These are phyloP conservation scores for Dicaeum eximium DNA, from an alignment of 2,113 vertebrate species.

Conservation along the genomic window DNA sequence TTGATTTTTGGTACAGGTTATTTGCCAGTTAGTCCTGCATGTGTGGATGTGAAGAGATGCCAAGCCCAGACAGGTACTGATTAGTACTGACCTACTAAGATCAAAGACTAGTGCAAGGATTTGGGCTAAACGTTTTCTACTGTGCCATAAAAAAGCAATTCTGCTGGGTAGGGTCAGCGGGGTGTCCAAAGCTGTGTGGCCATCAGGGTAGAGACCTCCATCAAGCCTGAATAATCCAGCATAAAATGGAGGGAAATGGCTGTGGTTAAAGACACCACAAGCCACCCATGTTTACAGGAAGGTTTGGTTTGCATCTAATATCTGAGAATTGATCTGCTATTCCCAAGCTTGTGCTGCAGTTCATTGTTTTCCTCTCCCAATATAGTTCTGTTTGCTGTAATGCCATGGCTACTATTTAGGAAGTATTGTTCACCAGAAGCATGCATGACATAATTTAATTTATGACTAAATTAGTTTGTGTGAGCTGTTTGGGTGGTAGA, in stretches of 20 bases:
- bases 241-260: background rate
- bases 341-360: background rate
- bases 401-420: background rate
- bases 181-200: background rate
- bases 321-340: background rate
- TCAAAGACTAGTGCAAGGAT: background rate
- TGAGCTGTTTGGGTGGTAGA: slow-evolving; percentile 16
- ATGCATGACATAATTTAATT: background rate
- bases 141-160: background rate
- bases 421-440: slow-evolving; percentile 4
- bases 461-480: background rate
- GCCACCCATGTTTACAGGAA: background rate
- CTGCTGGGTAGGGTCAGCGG: background rate
- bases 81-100: background rate
- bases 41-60: background rate
- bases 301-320: background rate
- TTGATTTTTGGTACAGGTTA: background rate
- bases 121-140: background rate
- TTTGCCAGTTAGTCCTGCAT: background rate
- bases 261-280: background rate
- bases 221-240: background rate
- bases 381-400: slow-evolving; percentile 13
- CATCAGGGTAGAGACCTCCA: background rate
- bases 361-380: background rate
- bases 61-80: background rate